Evolutionary conservation across 1,140 invertebrate species (phyloP).

Genomic region (Brachionus manjavacas): DNA sequence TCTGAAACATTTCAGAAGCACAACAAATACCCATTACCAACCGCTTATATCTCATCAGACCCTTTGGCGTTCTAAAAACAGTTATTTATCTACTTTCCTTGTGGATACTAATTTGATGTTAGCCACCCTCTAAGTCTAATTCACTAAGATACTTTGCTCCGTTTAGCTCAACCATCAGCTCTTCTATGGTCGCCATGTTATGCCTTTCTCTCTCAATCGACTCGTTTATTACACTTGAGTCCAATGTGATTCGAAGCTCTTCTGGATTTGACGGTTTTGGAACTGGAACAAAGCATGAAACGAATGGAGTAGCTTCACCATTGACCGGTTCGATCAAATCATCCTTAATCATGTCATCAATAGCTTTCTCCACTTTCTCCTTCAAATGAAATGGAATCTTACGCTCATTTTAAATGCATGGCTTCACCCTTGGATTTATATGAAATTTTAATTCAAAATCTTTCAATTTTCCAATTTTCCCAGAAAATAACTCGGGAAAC

Average conservation of each 20-base stretch:
- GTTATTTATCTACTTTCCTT: not conserved
- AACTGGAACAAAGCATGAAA: no score
- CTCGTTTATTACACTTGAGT: not conserved
- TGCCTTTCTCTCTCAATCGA: not conserved
- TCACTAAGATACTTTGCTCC: not conserved
- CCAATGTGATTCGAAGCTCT: no score
- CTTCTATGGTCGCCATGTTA: not conserved
- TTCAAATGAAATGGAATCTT: not conserved
- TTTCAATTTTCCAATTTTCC: not conserved
- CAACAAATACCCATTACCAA: not conserved
- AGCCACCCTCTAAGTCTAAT: not conserved
- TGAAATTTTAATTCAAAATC: not conserved
- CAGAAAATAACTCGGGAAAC: not conserved
- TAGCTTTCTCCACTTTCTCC: not conserved
- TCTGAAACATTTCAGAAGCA: not conserved
- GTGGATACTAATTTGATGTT: not conserved
- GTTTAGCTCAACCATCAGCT: not conserved
- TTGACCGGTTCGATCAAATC: not conserved
- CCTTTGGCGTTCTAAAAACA: not conserved
- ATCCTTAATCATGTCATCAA: not conserved
- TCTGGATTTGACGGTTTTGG: no score
- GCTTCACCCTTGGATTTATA: not conserved
- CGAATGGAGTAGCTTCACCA: no score
- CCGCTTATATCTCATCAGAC: not conserved
- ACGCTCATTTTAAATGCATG: not conserved